A percentile compares a stretch with the other conserved stretches of the same genome.
Evolutionary conservation across 2,888 invertebrate species (phyloP).

Genomic region (Drosophila stalkeri): DNA sequence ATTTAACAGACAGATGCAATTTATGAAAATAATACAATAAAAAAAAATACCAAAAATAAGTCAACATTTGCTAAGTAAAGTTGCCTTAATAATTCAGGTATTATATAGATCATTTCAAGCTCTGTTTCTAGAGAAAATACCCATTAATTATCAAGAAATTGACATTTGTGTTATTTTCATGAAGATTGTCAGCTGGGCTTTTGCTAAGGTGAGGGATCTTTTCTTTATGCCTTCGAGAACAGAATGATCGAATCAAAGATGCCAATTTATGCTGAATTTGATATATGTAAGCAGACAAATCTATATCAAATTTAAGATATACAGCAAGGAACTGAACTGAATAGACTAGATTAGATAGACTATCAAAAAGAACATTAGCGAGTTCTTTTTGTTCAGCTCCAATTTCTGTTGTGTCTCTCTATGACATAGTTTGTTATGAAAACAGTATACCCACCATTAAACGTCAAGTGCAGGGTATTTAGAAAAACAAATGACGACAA

Average conservation of each 20-base stretch:
- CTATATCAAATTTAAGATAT: not conserved
- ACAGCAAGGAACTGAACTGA: not conserved
- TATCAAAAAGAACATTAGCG: not conserved
- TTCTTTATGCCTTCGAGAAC: not conserved
- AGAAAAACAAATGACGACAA: slow-evolving; percentile 19
- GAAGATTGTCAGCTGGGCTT: not conserved
- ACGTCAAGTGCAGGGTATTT: not conserved
- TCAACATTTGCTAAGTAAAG: too few species aligned
- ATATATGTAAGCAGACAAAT: not conserved
- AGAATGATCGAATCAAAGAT: not conserved
- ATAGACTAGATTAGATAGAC: not conserved
- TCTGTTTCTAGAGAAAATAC: not conserved
- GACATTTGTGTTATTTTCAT: not conserved
- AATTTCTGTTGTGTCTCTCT: too few species aligned
- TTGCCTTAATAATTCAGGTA: too few species aligned
- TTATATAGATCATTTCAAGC: too few species aligned
- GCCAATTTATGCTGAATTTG: not conserved
- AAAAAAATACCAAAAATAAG: too few species aligned
- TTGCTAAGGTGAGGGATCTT: not conserved
- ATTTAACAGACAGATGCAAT: not conserved
- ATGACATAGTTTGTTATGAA: too few species aligned
- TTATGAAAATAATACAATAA: too few species aligned
- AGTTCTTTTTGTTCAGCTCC: too few species aligned
- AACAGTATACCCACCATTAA: not conserved
- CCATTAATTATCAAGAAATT: not conserved